Base-by-base conservation (phyloP, 2,113 vertebrate genomes). In the Hymenochirus boettgeri region DNA sequence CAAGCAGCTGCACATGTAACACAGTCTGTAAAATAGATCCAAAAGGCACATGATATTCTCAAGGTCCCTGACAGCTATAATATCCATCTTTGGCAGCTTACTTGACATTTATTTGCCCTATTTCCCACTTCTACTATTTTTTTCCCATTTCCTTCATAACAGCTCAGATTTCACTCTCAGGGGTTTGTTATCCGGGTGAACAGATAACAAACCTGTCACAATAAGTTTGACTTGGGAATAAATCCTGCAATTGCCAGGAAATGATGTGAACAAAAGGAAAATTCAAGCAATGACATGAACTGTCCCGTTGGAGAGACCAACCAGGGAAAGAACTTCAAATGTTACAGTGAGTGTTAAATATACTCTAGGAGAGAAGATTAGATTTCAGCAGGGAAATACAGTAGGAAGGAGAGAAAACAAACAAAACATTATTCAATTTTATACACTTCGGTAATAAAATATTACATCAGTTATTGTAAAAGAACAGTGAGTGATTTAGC, bases 191-290 rank as follows among this genome's bases (percentile, higher is more conserved):
- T 88, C 84, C 74, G 80, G 87, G 84, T 85, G 82, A 92, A 86
- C 86, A 93, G 90, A 91, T 91, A 94, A 92, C 87, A 92, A 88
- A 92, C 85, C 89, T 91, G 91, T 92, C 86, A 87, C 85, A 83
- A 86, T 83, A 72, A 84, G 77, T 89, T 91, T 84, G 89, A 81
- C 80, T 81, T 72, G 84, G 84, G 83, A 85, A 90, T 88, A 86
- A 87, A 89, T 90, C 80, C 80, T 81, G 77, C 76, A 74, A 84
- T 85, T 77, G 75, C 79, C 77, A 83, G 83, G 78, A 87, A 88
- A 89, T 87, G 82, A 91, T 90, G 83, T 86, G 80, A 83, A 89
- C 85, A 81, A 83, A 78, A 81, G 75, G 74, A 79, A 80, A 83
- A 78, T 79, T 75, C 69, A 75, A 80, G 75, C 74, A 79, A 79